Conservation (phyloP, 1,140 invertebrate species). For the Vanessa tameamea region DNA sequence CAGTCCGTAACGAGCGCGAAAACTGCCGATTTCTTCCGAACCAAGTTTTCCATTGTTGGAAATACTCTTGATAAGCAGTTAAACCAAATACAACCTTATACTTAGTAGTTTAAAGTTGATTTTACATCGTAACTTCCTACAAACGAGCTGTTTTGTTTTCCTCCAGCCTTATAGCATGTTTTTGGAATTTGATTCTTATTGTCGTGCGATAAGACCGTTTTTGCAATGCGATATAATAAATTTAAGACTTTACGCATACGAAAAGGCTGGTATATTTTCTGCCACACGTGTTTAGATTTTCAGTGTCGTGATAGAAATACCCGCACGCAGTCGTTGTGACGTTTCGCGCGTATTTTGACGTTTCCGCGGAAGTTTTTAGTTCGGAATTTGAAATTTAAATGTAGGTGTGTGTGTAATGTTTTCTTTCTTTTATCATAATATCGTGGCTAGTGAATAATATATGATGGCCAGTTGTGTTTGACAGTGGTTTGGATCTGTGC, state of each 20-base stretch:
- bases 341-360: constrained; percentile 43
- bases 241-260: constrained; percentile 37
- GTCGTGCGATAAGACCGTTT: constrained; percentile 27
- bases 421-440: constrained; percentile 48
- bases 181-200: constrained; percentile 26
- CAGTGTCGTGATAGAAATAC: constrained; percentile 62
- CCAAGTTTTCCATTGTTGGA: constrained; percentile 40
- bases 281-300: constrained; percentile 67
- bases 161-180: neutral
- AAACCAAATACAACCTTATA: constrained; percentile 19
- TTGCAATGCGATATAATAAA: neutral
- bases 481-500: constrained; percentile 26
- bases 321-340: constrained; percentile 43
- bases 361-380: constrained; percentile 46
- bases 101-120: constrained; percentile 30
- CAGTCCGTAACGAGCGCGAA: constrained; percentile 39
- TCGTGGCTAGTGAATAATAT: constrained; percentile 35
- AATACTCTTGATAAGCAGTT: constrained; percentile 4
- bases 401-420: constrained; percentile 37
- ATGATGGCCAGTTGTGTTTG: constrained; percentile 39
- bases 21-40: constrained; percentile 44
- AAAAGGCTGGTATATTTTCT: constrained; percentile 46
- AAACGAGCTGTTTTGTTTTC: constrained; percentile 35
- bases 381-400: constrained; percentile 59
- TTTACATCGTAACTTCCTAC: constrained; percentile 16